Evolutionary conservation across 2,113 vertebrate genomes (phyloP).

Genomic region (Pachycephala philippinensis): DNA sequence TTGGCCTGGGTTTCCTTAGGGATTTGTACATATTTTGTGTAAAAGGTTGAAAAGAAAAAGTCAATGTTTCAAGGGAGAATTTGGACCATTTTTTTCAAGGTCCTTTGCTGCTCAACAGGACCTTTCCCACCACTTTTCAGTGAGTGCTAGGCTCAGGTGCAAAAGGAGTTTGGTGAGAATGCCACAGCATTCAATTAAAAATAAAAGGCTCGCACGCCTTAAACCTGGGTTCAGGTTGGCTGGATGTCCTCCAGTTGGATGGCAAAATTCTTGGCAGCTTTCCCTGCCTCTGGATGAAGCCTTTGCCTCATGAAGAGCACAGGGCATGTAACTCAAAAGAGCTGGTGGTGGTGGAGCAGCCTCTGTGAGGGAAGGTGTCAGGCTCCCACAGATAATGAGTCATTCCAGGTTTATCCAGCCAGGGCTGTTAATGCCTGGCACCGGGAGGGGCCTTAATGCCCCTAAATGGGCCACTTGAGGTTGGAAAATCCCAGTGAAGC

Average conservation of each 20-base stretch:
- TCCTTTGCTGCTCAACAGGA: background rate
- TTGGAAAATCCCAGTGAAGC: background rate
- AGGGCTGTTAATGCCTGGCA: rapidly evolving
- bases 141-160: rapidly evolving
- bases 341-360: background rate
- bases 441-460: no score
- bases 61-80: background rate
- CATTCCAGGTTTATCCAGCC: background rate
- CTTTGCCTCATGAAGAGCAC: background rate
- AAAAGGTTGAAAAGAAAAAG: background rate
- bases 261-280: rapidly evolving
- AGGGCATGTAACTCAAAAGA: background rate
- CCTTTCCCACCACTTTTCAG: background rate
- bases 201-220: background rate
- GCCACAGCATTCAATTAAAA: background rate
- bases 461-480: background rate
- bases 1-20: background rate
- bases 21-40: background rate
- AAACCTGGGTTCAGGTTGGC: rapidly evolving
- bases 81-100: rapidly evolving
- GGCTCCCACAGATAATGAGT: rapidly evolving
- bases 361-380: background rate
- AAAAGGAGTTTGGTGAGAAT: rapidly evolving
- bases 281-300: background rate
- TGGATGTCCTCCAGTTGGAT: rapidly evolving